These are phyloP conservation scores for Diachrysia chrysitis DNA, from an alignment of 2,888 invertebrate genomes.

Conservation along the genomic window DNA sequence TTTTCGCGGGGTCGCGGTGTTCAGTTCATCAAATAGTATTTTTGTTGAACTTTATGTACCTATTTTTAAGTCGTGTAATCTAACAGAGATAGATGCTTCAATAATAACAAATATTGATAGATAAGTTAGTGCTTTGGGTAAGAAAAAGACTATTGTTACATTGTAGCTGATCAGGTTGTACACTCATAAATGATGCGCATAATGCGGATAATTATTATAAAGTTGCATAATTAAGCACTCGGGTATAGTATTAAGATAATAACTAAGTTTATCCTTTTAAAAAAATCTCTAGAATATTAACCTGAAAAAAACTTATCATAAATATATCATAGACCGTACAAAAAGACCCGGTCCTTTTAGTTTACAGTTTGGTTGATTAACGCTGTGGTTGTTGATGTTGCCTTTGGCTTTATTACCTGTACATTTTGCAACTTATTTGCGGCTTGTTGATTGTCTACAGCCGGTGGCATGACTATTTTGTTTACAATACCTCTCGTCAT, in stretches of 20 bases:
- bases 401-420: conserved; percentile 44
- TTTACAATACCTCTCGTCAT: conserved; percentile 17
- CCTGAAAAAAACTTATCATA: too few relatives aligned
- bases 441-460: conserved; percentile 48
- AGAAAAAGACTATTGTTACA: too few relatives aligned
- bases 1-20: conserved; percentile 32
- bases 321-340: not conserved
- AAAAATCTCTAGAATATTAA: too few relatives aligned
- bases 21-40: conserved; percentile 1
- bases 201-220: too few relatives aligned
- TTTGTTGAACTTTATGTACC: not conserved
- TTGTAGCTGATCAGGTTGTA: too few relatives aligned
- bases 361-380: conserved; percentile 35
- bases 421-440: conserved; percentile 53
- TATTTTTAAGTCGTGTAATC: not conserved
- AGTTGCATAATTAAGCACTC: too few relatives aligned
- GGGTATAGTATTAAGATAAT: too few relatives aligned
- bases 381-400: conserved; percentile 35
- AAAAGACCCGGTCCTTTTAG: not conserved
- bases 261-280: too few relatives aligned
- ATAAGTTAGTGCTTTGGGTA: too few relatives aligned
- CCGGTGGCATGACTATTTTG: conserved; percentile 38
- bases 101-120: too few relatives aligned
- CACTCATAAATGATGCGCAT: too few relatives aligned
- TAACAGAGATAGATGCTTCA: not conserved